Percentiles rank a stretch among this genome's conserved stretches.
These are phyloP conservation scores for Sylvilagus floridanus DNA, from an alignment of 2,797 vertebrate species.

Conservation along the genomic window DNA sequence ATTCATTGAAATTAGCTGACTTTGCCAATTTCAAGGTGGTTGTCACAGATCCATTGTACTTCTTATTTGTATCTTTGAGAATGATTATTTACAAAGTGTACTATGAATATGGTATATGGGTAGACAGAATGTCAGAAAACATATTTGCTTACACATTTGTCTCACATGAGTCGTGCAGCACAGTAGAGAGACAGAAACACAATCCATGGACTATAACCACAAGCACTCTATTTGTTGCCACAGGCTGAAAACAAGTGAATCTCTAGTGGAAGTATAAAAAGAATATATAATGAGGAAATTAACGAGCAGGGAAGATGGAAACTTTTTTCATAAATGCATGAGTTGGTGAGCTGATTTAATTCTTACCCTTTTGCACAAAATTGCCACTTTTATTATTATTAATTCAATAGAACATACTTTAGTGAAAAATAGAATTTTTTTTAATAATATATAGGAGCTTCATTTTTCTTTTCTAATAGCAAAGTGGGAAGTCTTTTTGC, in stretches of 20 bases:
- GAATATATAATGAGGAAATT: constrained; percentile 53
- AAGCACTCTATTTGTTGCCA: neutral
- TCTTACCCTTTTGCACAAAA: neutral
- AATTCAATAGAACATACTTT: neutral
- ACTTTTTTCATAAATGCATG: constrained; percentile 1
- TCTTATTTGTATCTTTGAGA: neutral
- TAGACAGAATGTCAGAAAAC: no score
- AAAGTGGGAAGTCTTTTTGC: neutral
- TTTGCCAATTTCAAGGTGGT: neutral
- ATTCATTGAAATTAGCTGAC: neutral
- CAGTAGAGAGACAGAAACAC: neutral
- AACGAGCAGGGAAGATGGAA: constrained; percentile 15
- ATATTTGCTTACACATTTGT: neutral
- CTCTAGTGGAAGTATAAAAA: constrained; percentile 5
- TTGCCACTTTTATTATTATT: neutral
- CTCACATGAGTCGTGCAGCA: neutral
- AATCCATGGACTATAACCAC: neutral
- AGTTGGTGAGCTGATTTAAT: constrained; percentile 13
- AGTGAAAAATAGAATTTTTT: neutral
- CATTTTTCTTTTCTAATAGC: neutral
- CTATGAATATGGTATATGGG: neutral
- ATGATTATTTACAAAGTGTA: neutral
- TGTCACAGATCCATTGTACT: neutral
- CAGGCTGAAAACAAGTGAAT: constrained; percentile 23
- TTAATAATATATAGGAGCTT: constrained; percentile 4